Evolutionary conservation across 1,140 invertebrate genomes (phyloP).

Genomic region (Sitodiplosis mosellana): DNA sequence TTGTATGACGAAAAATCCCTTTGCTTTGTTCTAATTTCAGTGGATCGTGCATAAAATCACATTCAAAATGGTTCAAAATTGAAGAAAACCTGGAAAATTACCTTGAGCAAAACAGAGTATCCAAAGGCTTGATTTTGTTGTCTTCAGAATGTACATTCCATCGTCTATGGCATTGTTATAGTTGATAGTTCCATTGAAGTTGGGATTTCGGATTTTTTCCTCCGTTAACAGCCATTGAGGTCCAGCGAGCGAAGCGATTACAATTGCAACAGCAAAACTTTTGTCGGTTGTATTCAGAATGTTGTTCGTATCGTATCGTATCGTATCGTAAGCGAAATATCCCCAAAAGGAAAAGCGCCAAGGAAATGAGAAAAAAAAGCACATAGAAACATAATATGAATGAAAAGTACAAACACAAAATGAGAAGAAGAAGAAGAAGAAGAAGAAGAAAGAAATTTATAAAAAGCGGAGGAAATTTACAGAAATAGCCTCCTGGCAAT

Average conservation of each 20-base stretch:
- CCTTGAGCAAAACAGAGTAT: constrained; percentile 22
- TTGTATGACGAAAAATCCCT: too few species aligned
- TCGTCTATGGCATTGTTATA: constrained; percentile 18
- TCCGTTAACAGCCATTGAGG: constrained; percentile 24
- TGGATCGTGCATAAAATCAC: too few species aligned
- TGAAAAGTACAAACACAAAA: too few species aligned
- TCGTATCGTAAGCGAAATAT: background rate
- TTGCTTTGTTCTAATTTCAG: too few species aligned
- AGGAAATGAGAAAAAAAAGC: background rate
- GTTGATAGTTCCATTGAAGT: constrained; percentile 23
- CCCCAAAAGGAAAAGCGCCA: background rate
- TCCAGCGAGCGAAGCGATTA: constrained; percentile 21
- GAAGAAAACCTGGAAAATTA: constrained; percentile 5
- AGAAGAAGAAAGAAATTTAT: background rate
- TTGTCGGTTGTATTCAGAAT: too few species aligned
- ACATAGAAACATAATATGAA: background rate
- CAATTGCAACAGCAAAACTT: constrained; percentile 17
- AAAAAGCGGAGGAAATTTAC: background rate
- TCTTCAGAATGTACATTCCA: constrained; percentile 20
- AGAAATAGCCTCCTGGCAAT: too few species aligned
- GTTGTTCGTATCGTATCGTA: background rate
- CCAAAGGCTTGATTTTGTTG: constrained; percentile 23
- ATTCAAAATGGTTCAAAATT: background rate
- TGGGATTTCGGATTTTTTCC: constrained; percentile 20
- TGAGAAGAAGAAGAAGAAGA: background rate